phyloP scores from a whole-genome alignment of 2,113 vertebrate genomes.

The Daboia siamensis region DNA sequence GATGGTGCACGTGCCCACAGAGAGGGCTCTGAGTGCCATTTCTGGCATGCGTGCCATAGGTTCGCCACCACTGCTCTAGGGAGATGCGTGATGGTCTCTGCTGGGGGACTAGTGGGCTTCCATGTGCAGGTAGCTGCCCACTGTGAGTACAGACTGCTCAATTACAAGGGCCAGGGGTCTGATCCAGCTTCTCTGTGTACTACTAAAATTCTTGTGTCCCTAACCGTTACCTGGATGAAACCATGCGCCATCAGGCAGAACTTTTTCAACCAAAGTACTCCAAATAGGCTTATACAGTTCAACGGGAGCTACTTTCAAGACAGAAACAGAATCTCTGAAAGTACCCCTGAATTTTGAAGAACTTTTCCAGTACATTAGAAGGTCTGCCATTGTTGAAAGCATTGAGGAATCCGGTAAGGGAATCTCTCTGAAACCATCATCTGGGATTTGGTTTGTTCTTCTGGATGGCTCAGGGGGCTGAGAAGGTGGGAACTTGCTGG shows the following conservation, averaged over 20 bases:
- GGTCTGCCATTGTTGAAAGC: not conserved
- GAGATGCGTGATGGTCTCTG: not conserved
- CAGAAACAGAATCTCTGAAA: not conserved
- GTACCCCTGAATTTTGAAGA: not conserved
- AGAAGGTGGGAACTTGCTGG: not conserved
- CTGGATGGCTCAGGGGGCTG: not conserved
- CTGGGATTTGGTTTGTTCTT: not conserved
- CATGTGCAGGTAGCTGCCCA: not conserved
- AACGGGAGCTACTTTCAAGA: not conserved
- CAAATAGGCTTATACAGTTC: not conserved
- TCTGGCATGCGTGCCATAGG: no score
- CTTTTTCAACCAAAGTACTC: not conserved
- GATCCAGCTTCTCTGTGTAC: not conserved
- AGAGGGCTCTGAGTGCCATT: no score
- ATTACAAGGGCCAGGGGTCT: not conserved
- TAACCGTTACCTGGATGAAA: not conserved
- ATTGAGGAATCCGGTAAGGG: not conserved
- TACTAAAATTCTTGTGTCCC: not conserved
- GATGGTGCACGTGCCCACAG: no score
- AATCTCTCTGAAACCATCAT: not conserved
- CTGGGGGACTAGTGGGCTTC: not conserved
- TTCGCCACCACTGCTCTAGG: no score
- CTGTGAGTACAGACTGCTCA: not conserved
- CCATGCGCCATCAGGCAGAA: not conserved
- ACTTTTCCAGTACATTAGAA: not conserved